These are phyloP conservation scores for Branchinecta lynchi DNA, from an alignment of 1,140 invertebrate genomes.

Conservation along the genomic window DNA sequence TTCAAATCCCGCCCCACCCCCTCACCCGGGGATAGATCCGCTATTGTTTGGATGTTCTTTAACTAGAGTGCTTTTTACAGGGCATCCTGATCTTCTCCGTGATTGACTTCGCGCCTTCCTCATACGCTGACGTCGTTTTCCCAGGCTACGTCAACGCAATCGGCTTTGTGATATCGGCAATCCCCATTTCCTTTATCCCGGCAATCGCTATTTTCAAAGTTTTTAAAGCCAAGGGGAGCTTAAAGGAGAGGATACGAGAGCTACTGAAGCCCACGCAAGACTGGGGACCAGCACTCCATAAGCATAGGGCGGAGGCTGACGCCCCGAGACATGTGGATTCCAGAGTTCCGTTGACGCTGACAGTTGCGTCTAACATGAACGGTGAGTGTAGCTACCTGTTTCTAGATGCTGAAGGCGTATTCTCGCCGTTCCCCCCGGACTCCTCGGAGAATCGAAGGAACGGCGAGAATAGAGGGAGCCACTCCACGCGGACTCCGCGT, in stretches of 20 bases:
- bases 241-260: constrained; percentile 39
- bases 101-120: constrained; percentile 58
- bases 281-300: constrained; percentile 40
- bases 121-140: constrained; percentile 54
- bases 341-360: constrained; percentile 14
- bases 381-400: constrained; percentile 1
- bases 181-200: constrained; percentile 53
- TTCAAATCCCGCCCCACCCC: too few relatives aligned
- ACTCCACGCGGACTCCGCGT: too few relatives aligned
- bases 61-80: constrained; percentile 32
- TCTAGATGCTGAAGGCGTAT: too few relatives aligned
- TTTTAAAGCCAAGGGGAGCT: constrained; percentile 37
- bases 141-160: constrained; percentile 57
- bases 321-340: constrained; percentile 28
- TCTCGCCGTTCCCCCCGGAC: too few relatives aligned
- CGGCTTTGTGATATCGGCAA: constrained; percentile 56
- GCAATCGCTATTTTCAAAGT: constrained; percentile 45
- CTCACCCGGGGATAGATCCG: too few relatives aligned
- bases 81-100: constrained; percentile 66
- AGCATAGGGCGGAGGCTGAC: constrained; percentile 25
- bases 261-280: constrained; percentile 44
- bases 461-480: too few relatives aligned
- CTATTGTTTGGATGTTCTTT: too few relatives aligned
- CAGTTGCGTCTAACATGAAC: neutral
- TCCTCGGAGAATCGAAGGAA: too few relatives aligned